Evolutionary conservation across 2,797 vertebrate species (phyloP).

Genomic region (Moxostoma hubbsi): DNA sequence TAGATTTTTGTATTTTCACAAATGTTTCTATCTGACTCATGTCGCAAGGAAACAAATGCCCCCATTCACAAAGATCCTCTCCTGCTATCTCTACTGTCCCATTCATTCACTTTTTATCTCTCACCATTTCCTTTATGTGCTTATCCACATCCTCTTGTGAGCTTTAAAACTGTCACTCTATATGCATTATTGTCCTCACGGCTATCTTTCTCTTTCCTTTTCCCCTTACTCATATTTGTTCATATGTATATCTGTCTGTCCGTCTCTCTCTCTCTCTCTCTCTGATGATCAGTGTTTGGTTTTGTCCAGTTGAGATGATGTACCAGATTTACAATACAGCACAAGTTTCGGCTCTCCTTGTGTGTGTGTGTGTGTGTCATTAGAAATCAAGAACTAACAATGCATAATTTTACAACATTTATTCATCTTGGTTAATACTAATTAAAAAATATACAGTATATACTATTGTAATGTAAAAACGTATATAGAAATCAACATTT

Average conservation of each 20-base stretch:
- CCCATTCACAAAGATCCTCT: slow-evolving; percentile 38
- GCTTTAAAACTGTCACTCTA: slow-evolving; percentile 9
- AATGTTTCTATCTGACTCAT: slow-evolving; percentile 1
- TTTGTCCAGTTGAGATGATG: no score
- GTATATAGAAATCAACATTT: no score
- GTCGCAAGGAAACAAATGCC: slow-evolving; percentile 35
- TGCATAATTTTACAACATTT: no score
- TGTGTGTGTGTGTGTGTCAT: not conserved
- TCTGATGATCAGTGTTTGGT: not conserved
- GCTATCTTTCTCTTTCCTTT: slow-evolving; percentile 15
- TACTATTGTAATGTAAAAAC: no score
- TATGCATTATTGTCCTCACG: not conserved
- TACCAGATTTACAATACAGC: no score
- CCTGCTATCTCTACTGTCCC: slow-evolving; percentile 16
- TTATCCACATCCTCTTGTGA: slow-evolving; percentile 16
- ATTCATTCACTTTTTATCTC: slow-evolving; percentile 12
- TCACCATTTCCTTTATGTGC: slow-evolving; percentile 9
- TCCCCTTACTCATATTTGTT: slow-evolving; percentile 24
- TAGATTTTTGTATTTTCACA: slow-evolving; percentile 45
- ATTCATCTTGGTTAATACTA: no score
- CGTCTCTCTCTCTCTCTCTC: no score
- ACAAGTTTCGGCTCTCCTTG: not conserved
- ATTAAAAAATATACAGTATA: no score
- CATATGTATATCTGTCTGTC: not conserved
- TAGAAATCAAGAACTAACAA: no score